A percentile compares a stretch with the other conserved stretches of the same genome.
Conservation (phyloP, 2,888 invertebrate genomes). For the Empis stercorea region DNA sequence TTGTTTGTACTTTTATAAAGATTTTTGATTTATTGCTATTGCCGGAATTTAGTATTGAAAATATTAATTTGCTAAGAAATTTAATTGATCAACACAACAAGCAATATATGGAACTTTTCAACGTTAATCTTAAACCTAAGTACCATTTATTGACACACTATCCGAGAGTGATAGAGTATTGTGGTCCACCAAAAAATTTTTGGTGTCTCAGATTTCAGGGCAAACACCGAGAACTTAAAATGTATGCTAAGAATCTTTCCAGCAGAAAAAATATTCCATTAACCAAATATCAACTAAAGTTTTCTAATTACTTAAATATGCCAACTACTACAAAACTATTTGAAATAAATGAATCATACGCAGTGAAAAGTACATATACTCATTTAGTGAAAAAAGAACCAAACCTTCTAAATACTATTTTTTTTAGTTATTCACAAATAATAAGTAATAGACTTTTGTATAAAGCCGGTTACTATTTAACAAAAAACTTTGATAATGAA, state of each 20-base stretch:
- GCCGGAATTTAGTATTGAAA: background rate
- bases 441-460: background rate
- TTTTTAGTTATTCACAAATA: background rate
- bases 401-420: background rate
- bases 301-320: background rate
- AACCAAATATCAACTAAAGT: slow-evolving; percentile 5
- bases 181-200: slow-evolving; percentile 1
- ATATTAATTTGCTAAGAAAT: background rate
- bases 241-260: background rate
- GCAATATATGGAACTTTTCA: background rate
- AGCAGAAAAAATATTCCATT: slow-evolving; percentile 4
- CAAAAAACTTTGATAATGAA: background rate
- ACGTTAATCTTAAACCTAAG: background rate
- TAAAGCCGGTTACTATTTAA: background rate
- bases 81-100: background rate
- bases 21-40: background rate
- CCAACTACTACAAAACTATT: background rate
- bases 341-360: background rate
- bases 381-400: background rate
- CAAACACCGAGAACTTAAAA: too few species aligned
- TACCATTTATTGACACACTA: background rate
- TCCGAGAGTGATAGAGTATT: slow-evolving; percentile 4
- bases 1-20: slow-evolving; percentile 3
- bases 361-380: background rate
- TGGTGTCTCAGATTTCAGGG: slow-evolving; percentile 5